A percentile compares a stretch with the other conserved stretches of the same genome.
phyloP scores from a whole-genome alignment of 2,797 vertebrate genomes.

The Enoplosus armatus region DNA sequence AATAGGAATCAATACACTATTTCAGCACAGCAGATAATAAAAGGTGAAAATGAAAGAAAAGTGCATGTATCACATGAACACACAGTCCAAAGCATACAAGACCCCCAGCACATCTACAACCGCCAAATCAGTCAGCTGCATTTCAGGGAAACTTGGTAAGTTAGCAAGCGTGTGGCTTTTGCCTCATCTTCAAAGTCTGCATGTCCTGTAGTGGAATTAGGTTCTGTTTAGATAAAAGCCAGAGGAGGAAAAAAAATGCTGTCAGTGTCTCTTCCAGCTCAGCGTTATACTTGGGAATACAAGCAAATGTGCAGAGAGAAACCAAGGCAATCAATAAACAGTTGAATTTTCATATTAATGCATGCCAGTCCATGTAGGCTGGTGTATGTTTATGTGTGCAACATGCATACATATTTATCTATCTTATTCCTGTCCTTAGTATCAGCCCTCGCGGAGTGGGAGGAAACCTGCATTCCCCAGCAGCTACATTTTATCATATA shows the following conservation, averaged over 20 bases:
- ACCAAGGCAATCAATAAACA: conserved; percentile 56
- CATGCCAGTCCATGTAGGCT: conserved; percentile 18
- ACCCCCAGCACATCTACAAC: background rate
- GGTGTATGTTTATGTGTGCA: background rate
- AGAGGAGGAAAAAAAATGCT: too few relatives aligned
- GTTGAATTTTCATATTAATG: conserved; percentile 49
- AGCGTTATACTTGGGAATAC: conserved; percentile 29
- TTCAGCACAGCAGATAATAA: conserved; percentile 20
- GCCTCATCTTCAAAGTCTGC: conserved; percentile 62
- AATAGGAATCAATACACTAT: conserved; percentile 35
- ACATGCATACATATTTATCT: background rate
- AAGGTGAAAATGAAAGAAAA: conserved; percentile 18
- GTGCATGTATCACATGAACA: background rate
- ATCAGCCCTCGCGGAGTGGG: conserved; percentile 6
- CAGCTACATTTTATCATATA: conserved; percentile 43
- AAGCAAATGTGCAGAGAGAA: conserved; percentile 51
- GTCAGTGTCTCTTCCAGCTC: conserved; percentile 48
- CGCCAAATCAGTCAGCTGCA: conserved; percentile 46
- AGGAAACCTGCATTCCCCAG: conserved; percentile 5
- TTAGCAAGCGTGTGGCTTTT: conserved; percentile 48
- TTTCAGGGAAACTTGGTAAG: conserved; percentile 46
- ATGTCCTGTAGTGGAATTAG: conserved; percentile 62
- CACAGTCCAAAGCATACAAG: background rate
- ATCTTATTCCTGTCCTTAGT: conserved; percentile 5
- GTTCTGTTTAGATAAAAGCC: conserved; percentile 60